These are phyloP conservation scores for Cerastis rubricosa DNA, from an alignment of 2,888 invertebrate species.

Conservation along the genomic window DNA sequence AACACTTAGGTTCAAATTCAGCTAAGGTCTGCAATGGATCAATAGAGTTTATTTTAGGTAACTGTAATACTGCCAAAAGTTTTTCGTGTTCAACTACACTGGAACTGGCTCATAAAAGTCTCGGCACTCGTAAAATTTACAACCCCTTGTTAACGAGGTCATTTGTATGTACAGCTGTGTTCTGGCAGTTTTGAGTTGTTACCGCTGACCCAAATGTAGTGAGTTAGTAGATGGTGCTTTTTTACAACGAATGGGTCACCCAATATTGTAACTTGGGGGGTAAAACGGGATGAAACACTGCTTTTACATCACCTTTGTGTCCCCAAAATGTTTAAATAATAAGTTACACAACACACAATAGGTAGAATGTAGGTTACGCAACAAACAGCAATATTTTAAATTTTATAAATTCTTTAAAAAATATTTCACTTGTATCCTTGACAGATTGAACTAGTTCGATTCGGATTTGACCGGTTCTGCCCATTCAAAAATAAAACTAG, in stretches of 20 bases:
- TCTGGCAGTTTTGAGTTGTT: constrained; percentile 24
- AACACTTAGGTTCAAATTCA: background rate
- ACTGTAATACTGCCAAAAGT: too few species aligned
- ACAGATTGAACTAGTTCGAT: constrained; percentile 19
- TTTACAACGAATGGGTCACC: constrained; percentile 5
- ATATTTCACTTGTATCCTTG: background rate
- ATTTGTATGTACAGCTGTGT: constrained; percentile 32
- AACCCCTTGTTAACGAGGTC: constrained; percentile 20
- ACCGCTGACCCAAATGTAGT: constrained; percentile 35
- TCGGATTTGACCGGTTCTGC: constrained; percentile 20
- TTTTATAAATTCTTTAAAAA: background rate
- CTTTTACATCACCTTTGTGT: background rate
- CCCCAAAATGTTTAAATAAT: background rate
- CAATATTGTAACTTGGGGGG: background rate
- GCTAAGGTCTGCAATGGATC: background rate
- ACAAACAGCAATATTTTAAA: background rate
- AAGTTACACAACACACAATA: background rate
- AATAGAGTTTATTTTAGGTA: background rate
- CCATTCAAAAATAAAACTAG: constrained; percentile 39
- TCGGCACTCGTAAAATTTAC: constrained; percentile 20
- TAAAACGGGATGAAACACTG: background rate
- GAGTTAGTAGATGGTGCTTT: constrained; percentile 28
- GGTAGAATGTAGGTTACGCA: background rate
- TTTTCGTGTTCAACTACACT: constrained; percentile 1
- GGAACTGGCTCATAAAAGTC: background rate